Evolutionary conservation across 35 echinoderm and acorn worm genomes (phyloP).

Genomic region (Lytechinus variegatus): DNA sequence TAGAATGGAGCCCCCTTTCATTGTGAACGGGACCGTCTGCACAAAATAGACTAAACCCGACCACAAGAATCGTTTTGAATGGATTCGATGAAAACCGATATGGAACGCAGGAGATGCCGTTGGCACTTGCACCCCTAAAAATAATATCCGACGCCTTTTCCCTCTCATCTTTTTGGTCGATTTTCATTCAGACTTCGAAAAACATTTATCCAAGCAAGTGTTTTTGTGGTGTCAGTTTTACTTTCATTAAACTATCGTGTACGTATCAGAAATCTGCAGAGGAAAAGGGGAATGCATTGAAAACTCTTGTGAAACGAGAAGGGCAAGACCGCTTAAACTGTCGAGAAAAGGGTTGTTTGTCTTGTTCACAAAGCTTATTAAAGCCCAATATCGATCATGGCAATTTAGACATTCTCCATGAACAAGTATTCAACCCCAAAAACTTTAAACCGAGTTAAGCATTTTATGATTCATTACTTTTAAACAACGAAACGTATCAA

Average conservation of each 20-base stretch:
- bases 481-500: no score
- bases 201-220: constrained; percentile 19
- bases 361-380: neutral
- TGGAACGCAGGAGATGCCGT: constrained; percentile 29
- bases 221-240: constrained; percentile 38
- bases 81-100: constrained; percentile 41
- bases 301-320: neutral
- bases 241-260: constrained; percentile 19
- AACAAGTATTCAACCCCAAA: neutral
- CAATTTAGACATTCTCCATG: neutral
- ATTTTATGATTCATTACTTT: neutral
- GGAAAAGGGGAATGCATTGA: neutral
- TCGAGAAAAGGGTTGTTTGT: constrained; percentile 17
- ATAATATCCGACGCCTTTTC: constrained; percentile 49
- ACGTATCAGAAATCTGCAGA: constrained; percentile 18
- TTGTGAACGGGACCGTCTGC: constrained; percentile 15
- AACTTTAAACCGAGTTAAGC: neutral
- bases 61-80: constrained; percentile 29
- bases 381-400: neutral
- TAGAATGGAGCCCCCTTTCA: neutral
- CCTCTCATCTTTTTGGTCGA: constrained; percentile 32
- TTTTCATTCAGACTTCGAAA: constrained; percentile 28
- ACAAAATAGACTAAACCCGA: constrained; percentile 18
- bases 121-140: constrained; percentile 24
- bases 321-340: neutral